Conservation (phyloP, 1,140 invertebrate species). For the Nomia melanderi region DNA sequence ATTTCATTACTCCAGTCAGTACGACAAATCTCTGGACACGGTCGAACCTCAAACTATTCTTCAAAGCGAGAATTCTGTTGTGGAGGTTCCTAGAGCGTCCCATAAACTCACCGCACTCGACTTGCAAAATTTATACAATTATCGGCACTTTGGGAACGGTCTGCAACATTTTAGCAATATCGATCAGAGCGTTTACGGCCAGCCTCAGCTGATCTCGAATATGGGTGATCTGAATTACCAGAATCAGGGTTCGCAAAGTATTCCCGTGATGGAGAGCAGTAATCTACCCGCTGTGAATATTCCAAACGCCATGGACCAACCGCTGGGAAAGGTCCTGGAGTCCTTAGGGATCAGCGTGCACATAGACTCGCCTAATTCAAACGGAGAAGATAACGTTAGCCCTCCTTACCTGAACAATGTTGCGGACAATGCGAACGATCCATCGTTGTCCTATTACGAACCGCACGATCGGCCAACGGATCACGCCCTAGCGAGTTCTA, state of each 20-base stretch:
- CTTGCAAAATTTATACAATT: not conserved
- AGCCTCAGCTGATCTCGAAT: not conserved
- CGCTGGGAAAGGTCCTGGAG: constrained; percentile 25
- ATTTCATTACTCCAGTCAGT: not conserved
- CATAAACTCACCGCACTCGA: not conserved
- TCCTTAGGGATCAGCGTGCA: constrained; percentile 22
- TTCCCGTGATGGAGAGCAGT: not conserved
- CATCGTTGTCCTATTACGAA: not conserved
- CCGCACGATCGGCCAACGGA: constrained; percentile 15
- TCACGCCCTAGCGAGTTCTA: constrained; percentile 21
- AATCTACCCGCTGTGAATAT: not conserved
- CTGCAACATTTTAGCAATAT: not conserved
- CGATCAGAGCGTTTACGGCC: not conserved
- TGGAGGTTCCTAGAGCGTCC: not conserved
- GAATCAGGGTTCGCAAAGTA: not conserved
- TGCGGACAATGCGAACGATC: constrained; percentile 12
- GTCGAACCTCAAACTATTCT: not conserved
- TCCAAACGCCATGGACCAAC: constrained; percentile 25
- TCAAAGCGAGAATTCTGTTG: not conserved
- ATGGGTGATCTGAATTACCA: not conserved
- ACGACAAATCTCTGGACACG: not conserved
- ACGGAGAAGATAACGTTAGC: not conserved
- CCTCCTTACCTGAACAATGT: not conserved
- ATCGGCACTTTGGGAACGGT: not conserved
- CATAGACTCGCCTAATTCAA: not conserved